Evolutionary conservation across 2,888 invertebrate species (phyloP).

Genomic region (Diabrotica balteata): DNA sequence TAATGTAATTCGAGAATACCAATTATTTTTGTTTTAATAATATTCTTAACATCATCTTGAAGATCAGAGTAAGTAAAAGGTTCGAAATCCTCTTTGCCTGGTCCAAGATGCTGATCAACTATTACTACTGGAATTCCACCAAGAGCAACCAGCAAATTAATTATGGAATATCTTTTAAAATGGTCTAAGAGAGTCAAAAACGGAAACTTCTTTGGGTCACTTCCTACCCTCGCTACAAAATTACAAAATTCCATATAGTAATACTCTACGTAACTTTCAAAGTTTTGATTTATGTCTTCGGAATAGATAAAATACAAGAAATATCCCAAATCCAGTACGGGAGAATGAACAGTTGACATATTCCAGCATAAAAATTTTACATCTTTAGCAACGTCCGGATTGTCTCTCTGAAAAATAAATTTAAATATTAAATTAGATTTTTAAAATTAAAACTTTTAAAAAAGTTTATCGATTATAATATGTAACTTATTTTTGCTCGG

Average conservation of each 20-base stretch:
- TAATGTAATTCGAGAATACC: slow-evolving; percentile 22
- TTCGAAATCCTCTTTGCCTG: slow-evolving; percentile 8
- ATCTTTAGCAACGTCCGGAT: neutral
- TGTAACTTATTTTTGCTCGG: too few species aligned
- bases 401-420: slow-evolving; percentile 19
- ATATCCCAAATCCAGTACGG: slow-evolving; percentile 21
- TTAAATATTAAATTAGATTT: too few species aligned
- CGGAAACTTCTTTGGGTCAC: slow-evolving; percentile 15
- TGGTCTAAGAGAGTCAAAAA: slow-evolving; percentile 20
- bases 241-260: slow-evolving; percentile 17
- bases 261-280: slow-evolving; percentile 19
- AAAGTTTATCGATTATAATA: too few species aligned
- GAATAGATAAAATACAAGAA: slow-evolving; percentile 22
- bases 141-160: slow-evolving; percentile 16
- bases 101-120: neutral
- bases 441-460: too few species aligned
- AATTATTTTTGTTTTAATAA: slow-evolving; percentile 12
- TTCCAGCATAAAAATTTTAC: slow-evolving; percentile 23
- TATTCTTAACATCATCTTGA: slow-evolving; percentile 3
- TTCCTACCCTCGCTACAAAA: neutral
- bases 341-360: slow-evolving; percentile 22
- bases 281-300: slow-evolving; percentile 10
- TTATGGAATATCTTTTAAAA: slow-evolving; percentile 11
- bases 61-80: slow-evolving; percentile 1
- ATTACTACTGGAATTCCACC: slow-evolving; percentile 17